Base-by-base conservation (phyloP, 1,140 invertebrate genomes). In the Zeugodacus cucurbitae region DNA sequence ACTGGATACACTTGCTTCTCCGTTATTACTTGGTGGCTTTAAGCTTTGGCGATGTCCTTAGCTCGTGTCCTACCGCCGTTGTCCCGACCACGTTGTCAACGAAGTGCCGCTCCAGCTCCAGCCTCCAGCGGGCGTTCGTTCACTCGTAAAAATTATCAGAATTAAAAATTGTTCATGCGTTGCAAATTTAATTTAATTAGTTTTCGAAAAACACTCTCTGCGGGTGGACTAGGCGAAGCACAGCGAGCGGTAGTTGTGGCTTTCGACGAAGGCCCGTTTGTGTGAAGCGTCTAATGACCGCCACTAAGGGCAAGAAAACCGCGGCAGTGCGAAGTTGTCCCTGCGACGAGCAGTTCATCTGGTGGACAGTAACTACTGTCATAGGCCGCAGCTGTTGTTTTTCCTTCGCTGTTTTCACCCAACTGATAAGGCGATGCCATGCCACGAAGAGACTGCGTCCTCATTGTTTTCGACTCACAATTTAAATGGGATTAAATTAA, bases 141-240 rank as follows among this genome's bases (percentile, higher is more conserved):
- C 67, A 82, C 37, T 82, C 70, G 70, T 37, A 54, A 57, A 88
- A 88, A 88, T 88, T 58, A 78, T 78, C 26, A 82, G 67, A 88
- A 88, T 88, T 88, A 88, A 88, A 88, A 88, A 88, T 88, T 78
- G 67, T 88, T 78, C 37, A 54, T 26, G 87, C 67, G 67, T 88
- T 62, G 67, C 48, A 78, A 88, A 78, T 88, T 88, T 78, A 88
- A 88, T 88, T 88, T 78, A 88, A 88, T 88, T 88, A 88, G 48
- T 58, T 88, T 88, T 78, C 32, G 37, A 86, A 58, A 59, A 59
- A 34, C 14, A 86, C 26, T 59, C 57, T 34, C 41, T 34, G 58
- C 44, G 20, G 3, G 8, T 14, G 74, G 74, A 14, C 44, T 2
- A 54, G 17, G n/a, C 26, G 20, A 86, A 29, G 29, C 11, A 6